These are phyloP conservation scores for Wiebesia pumilae DNA, from an alignment of 1,140 invertebrate genomes.

Conservation along the genomic window DNA sequence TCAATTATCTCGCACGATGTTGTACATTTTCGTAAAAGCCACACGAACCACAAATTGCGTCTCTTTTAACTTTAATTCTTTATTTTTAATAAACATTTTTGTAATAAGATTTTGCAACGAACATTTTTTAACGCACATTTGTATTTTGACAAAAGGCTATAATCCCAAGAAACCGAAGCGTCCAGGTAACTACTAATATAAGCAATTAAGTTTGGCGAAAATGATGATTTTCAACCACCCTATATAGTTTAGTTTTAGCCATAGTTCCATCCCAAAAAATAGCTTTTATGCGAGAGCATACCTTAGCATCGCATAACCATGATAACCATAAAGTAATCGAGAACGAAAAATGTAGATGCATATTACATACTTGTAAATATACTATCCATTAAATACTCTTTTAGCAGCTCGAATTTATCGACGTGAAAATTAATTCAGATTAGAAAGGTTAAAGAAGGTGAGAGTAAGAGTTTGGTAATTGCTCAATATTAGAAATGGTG, in stretches of 20 bases:
- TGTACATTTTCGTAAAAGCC: not conserved
- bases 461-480: slow-evolving; percentile 37
- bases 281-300: slow-evolving; percentile 30
- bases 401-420: slow-evolving; percentile 8
- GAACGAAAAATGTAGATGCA: slow-evolving; percentile 19
- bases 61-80: slow-evolving; percentile 15
- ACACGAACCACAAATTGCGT: not conserved
- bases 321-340: slow-evolving; percentile 20
- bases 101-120: slow-evolving; percentile 9
- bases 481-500: slow-evolving; percentile 47
- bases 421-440: not conserved
- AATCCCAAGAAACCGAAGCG: slow-evolving; percentile 49
- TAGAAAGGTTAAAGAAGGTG: not conserved
- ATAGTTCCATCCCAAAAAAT: slow-evolving; percentile 22
- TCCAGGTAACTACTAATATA: slow-evolving; percentile 47
- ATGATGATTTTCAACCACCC: slow-evolving; percentile 53
- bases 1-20: not conserved
- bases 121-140: slow-evolving; percentile 30
- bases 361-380: slow-evolving; percentile 41
- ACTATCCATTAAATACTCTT: not conserved
- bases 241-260: slow-evolving; percentile 42
- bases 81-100: not conserved
- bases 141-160: slow-evolving; percentile 45
- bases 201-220: slow-evolving; percentile 33
- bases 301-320: slow-evolving; percentile 27